Evolutionary conservation across 2,797 vertebrate genomes (phyloP).

Genomic region (Falco naumanni): DNA sequence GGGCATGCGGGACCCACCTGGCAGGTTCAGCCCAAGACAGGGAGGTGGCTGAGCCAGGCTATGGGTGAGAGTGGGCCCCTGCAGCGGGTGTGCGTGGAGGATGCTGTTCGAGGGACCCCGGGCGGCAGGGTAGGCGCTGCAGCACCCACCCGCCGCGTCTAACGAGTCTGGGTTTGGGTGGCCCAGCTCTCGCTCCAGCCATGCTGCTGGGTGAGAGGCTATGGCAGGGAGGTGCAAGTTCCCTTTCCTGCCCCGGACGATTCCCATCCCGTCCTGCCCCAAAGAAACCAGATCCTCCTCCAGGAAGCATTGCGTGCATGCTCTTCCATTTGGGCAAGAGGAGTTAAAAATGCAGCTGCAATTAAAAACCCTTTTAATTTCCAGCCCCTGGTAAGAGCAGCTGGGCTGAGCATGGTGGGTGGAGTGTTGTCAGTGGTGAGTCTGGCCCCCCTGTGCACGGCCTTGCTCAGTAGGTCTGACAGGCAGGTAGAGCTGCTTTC

Average conservation of each 20-base stretch:
- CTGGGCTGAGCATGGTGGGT: not conserved
- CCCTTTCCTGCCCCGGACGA: not conserved
- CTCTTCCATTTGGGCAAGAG: not conserved
- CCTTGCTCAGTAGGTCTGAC: constrained; percentile 24
- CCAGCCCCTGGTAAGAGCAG: not conserved
- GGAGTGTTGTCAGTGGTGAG: not conserved
- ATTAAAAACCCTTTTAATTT: not conserved
- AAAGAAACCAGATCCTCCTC: not conserved
- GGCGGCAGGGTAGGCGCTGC: not conserved
- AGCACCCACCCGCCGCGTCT: fast-evolving
- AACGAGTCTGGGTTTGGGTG: fast-evolving
- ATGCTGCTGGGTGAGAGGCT: fast-evolving
- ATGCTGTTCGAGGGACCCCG: fast-evolving
- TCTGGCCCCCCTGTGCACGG: not conserved
- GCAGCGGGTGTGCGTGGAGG: fast-evolving
- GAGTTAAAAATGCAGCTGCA: not conserved
- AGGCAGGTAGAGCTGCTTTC: constrained; percentile 27
- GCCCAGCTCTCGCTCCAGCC: not conserved
- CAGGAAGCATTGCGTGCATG: fast-evolving
- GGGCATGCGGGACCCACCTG: fast-evolving
- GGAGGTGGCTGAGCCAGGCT: fast-evolving
- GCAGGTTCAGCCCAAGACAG: too few species aligned
- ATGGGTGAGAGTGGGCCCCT: fast-evolving
- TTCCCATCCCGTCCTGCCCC: not conserved
- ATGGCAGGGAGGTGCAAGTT: not conserved